Conservation (phyloP, 2,888 invertebrate species). For the Trissolcus brochymenae region DNA sequence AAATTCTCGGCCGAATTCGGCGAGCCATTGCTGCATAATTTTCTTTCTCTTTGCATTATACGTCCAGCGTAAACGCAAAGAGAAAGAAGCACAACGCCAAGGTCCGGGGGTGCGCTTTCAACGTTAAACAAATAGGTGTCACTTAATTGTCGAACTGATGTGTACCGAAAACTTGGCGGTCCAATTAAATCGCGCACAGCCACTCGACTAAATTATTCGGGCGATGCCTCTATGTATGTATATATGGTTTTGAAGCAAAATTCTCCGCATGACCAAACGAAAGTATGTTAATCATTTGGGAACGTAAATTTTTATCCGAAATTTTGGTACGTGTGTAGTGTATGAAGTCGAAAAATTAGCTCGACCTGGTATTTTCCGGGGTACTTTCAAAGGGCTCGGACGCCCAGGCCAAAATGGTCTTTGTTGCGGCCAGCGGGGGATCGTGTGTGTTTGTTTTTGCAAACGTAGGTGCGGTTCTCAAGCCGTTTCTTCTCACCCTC, state of each 20-base stretch:
- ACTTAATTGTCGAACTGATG: slow-evolving; percentile 43
- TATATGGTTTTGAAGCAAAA: too few relatives aligned
- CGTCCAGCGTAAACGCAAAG: too few relatives aligned
- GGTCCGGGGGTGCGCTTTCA: background rate
- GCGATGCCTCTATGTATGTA: too few relatives aligned
- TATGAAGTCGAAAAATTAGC: slow-evolving; percentile 29
- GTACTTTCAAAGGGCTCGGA: slow-evolving; percentile 39
- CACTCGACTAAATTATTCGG: background rate
- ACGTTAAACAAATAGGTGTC: slow-evolving; percentile 42
- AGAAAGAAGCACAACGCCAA: too few relatives aligned
- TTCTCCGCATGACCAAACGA: too few relatives aligned
- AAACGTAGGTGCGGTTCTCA: slow-evolving; percentile 74
- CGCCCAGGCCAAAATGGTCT: slow-evolving; percentile 63
- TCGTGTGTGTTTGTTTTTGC: slow-evolving; percentile 68
- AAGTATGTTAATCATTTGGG: too few relatives aligned
- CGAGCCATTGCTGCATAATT: slow-evolving; percentile 51
- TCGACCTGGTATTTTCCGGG: slow-evolving; percentile 33
- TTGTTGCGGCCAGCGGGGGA: slow-evolving; percentile 70
- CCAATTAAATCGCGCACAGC: slow-evolving; percentile 8
- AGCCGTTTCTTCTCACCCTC: slow-evolving; percentile 66
- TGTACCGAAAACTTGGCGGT: slow-evolving; percentile 22
- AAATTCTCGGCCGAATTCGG: slow-evolving; percentile 56
- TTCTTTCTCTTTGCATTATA: slow-evolving; percentile 53
- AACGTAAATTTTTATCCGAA: too few relatives aligned
- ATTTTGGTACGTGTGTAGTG: too few relatives aligned